Evolutionary conservation across 2,888 invertebrate species (phyloP).

Genomic region (Ischnus inquisitorius): DNA sequence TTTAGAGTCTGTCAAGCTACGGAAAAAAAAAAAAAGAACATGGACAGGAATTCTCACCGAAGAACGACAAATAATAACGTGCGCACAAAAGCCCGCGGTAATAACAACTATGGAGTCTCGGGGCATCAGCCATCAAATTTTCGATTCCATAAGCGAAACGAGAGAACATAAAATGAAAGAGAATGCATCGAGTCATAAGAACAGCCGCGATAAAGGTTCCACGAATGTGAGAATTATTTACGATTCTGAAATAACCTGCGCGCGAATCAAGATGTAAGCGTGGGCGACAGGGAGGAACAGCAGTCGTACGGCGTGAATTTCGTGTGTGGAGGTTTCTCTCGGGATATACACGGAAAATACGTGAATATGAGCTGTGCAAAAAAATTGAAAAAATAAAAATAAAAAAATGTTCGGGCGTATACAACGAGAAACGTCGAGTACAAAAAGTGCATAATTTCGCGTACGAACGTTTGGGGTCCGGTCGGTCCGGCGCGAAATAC

Average conservation of each 20-base stretch:
- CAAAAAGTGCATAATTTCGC: constrained; percentile 64
- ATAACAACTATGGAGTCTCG: background rate
- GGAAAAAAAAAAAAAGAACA: background rate
- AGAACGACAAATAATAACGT: background rate
- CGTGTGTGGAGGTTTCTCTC: constrained; percentile 40
- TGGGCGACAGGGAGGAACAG: constrained; percentile 71
- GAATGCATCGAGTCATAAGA: background rate
- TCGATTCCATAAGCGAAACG: constrained; percentile 18
- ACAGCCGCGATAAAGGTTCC: constrained; percentile 57
- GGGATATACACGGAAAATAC: constrained; percentile 52
- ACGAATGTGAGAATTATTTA: constrained; percentile 77
- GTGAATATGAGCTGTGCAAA: constrained; percentile 55
- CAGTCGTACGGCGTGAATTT: constrained; percentile 53
- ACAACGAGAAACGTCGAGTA: constrained; percentile 57
- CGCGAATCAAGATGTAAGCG: constrained; percentile 82
- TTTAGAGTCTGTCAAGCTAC: background rate
- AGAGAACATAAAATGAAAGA: constrained; percentile 10
- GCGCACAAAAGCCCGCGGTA: background rate
- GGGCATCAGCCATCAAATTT: constrained; percentile 30
- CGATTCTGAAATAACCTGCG: constrained; percentile 71
- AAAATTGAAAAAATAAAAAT: no score
- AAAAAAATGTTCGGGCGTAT: constrained; percentile 16
- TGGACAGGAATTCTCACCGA: background rate
- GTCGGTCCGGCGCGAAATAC: constrained; percentile 31
- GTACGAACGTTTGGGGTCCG: constrained; percentile 29